These are phyloP conservation scores for Carduelis carduelis DNA, from an alignment of 2,797 vertebrate genomes.

Conservation along the genomic window DNA sequence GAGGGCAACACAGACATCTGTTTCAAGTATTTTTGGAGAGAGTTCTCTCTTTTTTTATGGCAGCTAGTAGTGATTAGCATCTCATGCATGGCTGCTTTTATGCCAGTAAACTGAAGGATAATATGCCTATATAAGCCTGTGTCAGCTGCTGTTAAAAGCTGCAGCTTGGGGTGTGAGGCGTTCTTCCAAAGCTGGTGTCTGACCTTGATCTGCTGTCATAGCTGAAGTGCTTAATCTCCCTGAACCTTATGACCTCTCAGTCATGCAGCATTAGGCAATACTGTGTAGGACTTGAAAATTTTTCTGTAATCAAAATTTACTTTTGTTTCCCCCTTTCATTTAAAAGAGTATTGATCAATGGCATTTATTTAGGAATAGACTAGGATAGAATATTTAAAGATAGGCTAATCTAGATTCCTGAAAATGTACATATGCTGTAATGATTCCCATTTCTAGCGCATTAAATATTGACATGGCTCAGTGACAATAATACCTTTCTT, in stretches of 20 bases:
- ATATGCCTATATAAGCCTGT: not conserved
- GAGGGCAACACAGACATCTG: not conserved
- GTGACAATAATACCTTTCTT: not conserved
- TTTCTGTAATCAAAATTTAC: not conserved
- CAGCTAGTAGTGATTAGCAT: not conserved
- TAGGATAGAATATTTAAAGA: too few species aligned
- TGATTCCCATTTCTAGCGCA: not conserved
- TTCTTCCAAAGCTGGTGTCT: not conserved
- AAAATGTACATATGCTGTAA: not conserved
- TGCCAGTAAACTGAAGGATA: not conserved
- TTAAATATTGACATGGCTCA: not conserved
- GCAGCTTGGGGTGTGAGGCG: not conserved
- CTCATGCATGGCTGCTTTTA: not conserved
- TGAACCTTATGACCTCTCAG: not conserved
- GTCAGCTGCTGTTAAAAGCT: not conserved
- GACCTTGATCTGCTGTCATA: not conserved
- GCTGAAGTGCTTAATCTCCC: not conserved
- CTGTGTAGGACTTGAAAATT: not conserved
- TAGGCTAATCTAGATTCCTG: not conserved
- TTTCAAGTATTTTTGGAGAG: not conserved
- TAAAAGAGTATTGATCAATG: not conserved
- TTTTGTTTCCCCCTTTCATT: not conserved
- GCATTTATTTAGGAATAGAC: not conserved
- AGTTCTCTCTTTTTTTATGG: not conserved
- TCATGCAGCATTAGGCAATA: not conserved